Evolutionary conservation across 2,113 vertebrate species (phyloP).

Genomic region (Peucedramus taeniatus): DNA sequence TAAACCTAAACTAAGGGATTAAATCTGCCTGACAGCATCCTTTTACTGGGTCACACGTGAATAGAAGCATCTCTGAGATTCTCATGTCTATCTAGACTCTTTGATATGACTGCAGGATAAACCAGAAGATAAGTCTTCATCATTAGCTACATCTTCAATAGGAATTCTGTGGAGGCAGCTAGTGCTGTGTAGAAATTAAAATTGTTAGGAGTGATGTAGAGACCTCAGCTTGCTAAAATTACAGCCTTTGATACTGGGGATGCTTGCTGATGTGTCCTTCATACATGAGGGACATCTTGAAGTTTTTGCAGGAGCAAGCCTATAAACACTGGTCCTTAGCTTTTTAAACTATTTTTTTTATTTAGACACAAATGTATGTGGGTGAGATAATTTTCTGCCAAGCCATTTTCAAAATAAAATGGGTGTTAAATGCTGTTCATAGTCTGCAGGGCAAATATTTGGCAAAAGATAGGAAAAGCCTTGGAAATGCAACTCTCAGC

Average conservation of each 20-base stretch:
- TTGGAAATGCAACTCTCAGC: neutral
- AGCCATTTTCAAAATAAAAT: neutral
- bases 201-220: neutral
- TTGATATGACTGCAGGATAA: neutral
- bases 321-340: neutral
- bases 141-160: neutral
- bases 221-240: neutral
- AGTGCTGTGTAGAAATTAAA: neutral
- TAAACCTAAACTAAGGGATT: neutral
- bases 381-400: neutral
- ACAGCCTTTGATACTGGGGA: neutral
- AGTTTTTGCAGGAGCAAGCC: neutral
- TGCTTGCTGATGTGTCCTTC: neutral
- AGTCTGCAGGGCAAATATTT: neutral
- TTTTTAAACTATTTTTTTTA: neutral
- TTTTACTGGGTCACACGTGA: neutral
- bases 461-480: neutral
- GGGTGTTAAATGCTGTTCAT: neutral
- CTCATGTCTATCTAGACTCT: neutral
- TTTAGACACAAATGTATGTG: neutral
- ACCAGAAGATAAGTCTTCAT: neutral
- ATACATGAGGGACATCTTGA: neutral
- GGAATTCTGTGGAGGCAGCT: neutral
- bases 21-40: conserved; percentile 43
- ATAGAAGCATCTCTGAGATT: neutral